Evolutionary conservation across 2,888 invertebrate genomes (phyloP).

Genomic region (Dorcus parallelipipedus): DNA sequence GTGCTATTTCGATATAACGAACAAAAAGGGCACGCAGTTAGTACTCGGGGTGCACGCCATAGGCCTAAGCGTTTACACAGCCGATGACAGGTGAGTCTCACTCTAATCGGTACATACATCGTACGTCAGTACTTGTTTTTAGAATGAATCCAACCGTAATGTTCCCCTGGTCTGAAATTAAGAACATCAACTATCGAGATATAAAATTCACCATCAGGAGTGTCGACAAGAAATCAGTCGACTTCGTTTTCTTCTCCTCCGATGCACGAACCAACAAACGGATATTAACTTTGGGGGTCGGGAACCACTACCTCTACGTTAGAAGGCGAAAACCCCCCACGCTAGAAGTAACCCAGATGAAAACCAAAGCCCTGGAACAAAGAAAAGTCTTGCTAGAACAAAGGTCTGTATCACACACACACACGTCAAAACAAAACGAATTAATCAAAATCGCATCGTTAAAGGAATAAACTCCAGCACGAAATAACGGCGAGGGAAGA

Average conservation of each 20-base stretch:
- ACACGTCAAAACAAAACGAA: background rate
- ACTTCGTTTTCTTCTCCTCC: slow-evolving; percentile 97
- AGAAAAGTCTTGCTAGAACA: slow-evolving; percentile 88
- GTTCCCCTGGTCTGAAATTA: slow-evolving; percentile 99
- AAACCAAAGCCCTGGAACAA: slow-evolving; percentile 94
- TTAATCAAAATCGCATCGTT: slow-evolving; percentile 8
- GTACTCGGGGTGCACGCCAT: slow-evolving; percentile 96
- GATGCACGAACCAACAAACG: slow-evolving; percentile 96
- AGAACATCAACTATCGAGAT: slow-evolving; percentile 98
- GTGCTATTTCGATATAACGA: slow-evolving; percentile 97
- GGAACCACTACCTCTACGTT: slow-evolving; percentile 98
- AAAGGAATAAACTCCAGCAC: slow-evolving; percentile 81
- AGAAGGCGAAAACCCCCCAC: slow-evolving; percentile 96
- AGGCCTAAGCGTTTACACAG: slow-evolving; percentile 97
- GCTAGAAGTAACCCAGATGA: slow-evolving; percentile 99
- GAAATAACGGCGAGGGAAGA: slow-evolving; percentile 91
- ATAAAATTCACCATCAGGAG: slow-evolving; percentile 99
- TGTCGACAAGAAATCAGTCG: slow-evolving; percentile 96
- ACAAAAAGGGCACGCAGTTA: slow-evolving; percentile 96
- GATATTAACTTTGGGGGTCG: slow-evolving; percentile 97
- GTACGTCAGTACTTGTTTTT: no score
- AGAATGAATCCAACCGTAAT: slow-evolving; percentile 96
- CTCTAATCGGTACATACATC: background rate
- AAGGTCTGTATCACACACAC: slow-evolving; percentile 54
- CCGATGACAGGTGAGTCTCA: slow-evolving; percentile 79